These are phyloP conservation scores for Bovichtus variegatus DNA, from an alignment of 2,797 vertebrate genomes.

Conservation along the genomic window DNA sequence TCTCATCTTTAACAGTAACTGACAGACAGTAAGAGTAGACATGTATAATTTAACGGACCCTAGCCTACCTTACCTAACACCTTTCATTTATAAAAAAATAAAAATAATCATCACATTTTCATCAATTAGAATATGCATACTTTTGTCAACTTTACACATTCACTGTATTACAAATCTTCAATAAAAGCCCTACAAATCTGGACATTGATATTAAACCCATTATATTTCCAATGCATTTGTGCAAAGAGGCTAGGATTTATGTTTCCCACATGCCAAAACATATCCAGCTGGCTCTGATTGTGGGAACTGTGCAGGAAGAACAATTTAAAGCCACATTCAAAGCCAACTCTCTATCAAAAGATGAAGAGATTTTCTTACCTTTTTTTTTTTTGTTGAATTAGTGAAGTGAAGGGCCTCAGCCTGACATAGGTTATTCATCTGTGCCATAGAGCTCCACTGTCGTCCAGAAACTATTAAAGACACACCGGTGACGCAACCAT, in stretches of 20 bases:
- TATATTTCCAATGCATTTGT: background rate
- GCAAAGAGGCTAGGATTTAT: background rate
- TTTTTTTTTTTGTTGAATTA: background rate
- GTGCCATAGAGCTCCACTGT: background rate
- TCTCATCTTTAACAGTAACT: background rate
- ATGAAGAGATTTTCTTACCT: background rate
- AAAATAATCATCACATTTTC: background rate
- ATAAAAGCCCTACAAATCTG: background rate
- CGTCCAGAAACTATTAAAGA: background rate
- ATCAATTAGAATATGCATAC: background rate
- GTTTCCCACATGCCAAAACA: background rate
- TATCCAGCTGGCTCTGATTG: background rate
- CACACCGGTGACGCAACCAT: background rate
- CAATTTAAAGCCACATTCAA: background rate
- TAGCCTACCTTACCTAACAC: background rate
- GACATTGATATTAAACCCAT: background rate
- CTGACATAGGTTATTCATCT: background rate
- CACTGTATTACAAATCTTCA: background rate
- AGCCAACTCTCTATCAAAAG: background rate
- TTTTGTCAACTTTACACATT: background rate
- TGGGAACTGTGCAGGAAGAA: background rate
- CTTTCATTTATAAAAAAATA: background rate
- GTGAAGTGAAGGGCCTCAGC: background rate
- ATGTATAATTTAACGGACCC: background rate
- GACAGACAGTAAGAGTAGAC: background rate